A percentile compares a stretch with the other conserved stretches of the same genome.
phyloP scores from a whole-genome alignment of 2,113 vertebrate species.

The Morone chrysops region DNA sequence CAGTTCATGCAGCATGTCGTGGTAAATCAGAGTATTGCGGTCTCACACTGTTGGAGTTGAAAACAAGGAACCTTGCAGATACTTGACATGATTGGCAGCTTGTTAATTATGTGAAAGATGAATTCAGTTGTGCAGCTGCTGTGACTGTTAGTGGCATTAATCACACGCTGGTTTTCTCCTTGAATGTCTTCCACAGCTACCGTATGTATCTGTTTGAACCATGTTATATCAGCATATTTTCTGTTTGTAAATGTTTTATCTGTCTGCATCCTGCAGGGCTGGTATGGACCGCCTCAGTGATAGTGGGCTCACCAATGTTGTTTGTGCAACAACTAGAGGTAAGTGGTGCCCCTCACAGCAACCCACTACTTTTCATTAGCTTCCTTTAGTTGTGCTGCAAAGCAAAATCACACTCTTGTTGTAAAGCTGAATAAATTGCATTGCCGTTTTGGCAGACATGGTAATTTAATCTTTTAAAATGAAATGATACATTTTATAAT shows the following conservation, averaged over 20 bases:
- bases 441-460: too few relatives aligned
- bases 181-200: background rate
- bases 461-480: too few relatives aligned
- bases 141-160: background rate
- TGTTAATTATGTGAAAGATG: background rate
- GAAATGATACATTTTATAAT: too few relatives aligned
- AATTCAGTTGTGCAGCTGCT: background rate
- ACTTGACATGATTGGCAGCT: rapidly evolving
- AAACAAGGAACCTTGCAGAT: background rate
- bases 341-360: constrained; percentile 32
- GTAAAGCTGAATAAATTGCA: background rate
- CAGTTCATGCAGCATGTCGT: background rate
- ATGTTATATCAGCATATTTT: background rate
- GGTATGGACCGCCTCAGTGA: constrained; percentile 85
- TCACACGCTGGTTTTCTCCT: background rate
- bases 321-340: constrained; percentile 88
- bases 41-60: background rate
- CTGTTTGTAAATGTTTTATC: background rate
- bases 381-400: background rate
- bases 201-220: background rate
- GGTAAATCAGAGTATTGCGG: background rate
- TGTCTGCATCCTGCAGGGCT: constrained; percentile 75
- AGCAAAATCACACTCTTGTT: background rate
- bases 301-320: constrained; percentile 87
- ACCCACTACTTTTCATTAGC: background rate